A percentile compares a stretch with the other conserved stretches of the same genome.
Conservation (phyloP, 2,113 vertebrate species). For the Bubalus kerabau region DNA sequence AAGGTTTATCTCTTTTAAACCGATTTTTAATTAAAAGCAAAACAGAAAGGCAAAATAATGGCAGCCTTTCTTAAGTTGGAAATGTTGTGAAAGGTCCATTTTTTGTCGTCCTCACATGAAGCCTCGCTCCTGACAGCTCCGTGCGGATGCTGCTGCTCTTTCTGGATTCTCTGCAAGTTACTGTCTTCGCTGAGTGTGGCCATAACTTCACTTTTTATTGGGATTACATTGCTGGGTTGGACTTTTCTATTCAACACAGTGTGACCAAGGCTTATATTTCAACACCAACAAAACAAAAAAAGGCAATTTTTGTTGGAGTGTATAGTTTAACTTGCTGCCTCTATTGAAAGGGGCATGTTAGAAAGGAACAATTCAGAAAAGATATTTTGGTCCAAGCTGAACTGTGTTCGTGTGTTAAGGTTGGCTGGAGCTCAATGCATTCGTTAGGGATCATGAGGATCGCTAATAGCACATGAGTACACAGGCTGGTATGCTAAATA, state of each 20-base stretch:
- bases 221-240: neutral
- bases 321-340: neutral
- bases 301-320: neutral
- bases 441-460: neutral
- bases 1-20: neutral
- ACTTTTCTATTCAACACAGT: neutral
- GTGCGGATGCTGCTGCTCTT: accelerated
- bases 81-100: neutral
- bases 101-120: neutral
- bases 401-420: neutral
- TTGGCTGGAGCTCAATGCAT: neutral
- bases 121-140: accelerated
- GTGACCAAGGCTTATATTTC: neutral
- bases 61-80: neutral
- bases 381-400: neutral
- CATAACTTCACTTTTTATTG: neutral
- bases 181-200: neutral
- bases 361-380: neutral
- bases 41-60: neutral
- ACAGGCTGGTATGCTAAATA: neutral
- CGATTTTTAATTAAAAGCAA: conserved; percentile 1
- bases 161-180: neutral
- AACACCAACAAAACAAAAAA: neutral
- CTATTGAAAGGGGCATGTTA: neutral
- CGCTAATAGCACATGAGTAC: too few relatives aligned